Evolutionary conservation across 2,888 invertebrate genomes (phyloP).

Genomic region (Cacoxenus indagator): DNA sequence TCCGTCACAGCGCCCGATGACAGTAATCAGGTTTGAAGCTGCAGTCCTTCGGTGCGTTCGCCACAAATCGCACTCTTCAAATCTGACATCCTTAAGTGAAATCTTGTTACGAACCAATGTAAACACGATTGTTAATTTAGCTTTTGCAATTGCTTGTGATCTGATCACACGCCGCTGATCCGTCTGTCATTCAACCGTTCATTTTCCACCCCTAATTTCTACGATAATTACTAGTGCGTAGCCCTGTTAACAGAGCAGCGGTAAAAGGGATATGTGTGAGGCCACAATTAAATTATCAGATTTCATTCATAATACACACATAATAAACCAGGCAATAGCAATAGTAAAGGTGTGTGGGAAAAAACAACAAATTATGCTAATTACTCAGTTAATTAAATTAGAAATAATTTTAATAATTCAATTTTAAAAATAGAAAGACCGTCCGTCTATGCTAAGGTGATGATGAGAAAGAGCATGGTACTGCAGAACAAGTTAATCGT

Average conservation of each 20-base stretch:
- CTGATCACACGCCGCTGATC: not conserved
- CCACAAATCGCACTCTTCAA: slow-evolving; percentile 30
- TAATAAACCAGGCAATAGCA: no score
- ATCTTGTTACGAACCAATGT: slow-evolving; percentile 71
- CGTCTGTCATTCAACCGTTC: no score
- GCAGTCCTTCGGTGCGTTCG: slow-evolving; percentile 29
- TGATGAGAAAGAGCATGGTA: no score
- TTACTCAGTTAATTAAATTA: not conserved
- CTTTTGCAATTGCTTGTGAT: slow-evolving; percentile 4
- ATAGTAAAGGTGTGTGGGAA: slow-evolving; percentile 20
- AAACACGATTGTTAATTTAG: slow-evolving; percentile 68
- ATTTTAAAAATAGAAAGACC: no score
- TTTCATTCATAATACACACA: slow-evolving; percentile 49
- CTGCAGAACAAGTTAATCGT: no score
- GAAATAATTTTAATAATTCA: no score
- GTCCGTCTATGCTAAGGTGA: no score
- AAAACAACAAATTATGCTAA: slow-evolving; percentile 6
- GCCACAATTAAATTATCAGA: slow-evolving; percentile 70
- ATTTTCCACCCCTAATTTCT: slow-evolving; percentile 8
- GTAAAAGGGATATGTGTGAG: slow-evolving; percentile 45
- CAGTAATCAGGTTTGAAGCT: slow-evolving; percentile 68
- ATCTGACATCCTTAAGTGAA: slow-evolving; percentile 70
- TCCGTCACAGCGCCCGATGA: slow-evolving; percentile 55
- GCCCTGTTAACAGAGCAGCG: not conserved
- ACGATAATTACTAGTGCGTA: not conserved